Percentiles rank a stretch among this genome's conserved stretches.
phyloP scores from a whole-genome alignment of 2,113 vertebrate genomes.

The Athene cunicularia region DNA sequence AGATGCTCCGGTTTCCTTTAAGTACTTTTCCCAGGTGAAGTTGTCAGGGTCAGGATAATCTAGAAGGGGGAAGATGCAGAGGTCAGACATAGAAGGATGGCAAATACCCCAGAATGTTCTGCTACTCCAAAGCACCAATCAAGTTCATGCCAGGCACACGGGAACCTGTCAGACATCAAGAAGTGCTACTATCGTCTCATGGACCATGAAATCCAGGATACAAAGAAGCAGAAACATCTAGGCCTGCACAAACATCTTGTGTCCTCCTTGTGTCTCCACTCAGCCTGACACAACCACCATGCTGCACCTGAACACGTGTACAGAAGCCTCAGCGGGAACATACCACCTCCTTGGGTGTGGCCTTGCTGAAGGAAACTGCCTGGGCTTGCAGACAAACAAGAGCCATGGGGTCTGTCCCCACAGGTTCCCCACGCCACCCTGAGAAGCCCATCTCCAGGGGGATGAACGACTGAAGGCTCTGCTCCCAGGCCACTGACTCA shows the following conservation, averaged over 20 bases:
- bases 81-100: neutral
- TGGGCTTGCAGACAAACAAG: neutral
- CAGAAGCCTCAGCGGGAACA: neutral
- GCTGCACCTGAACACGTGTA: neutral
- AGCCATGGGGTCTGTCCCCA: neutral
- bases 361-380: neutral
- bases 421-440: neutral
- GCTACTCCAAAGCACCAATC: neutral
- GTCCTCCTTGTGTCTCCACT: neutral
- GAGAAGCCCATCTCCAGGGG: neutral
- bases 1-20: slow-evolving; percentile 89
- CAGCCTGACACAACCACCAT: neutral
- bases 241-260: neutral
- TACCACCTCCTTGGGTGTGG: neutral
- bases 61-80: slow-evolving; percentile 48
- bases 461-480: neutral
- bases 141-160: neutral
- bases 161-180: neutral
- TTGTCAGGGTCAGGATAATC: slow-evolving; percentile 91
- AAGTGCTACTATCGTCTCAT: neutral
- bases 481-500: slow-evolving; percentile 53
- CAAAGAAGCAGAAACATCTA: neutral
- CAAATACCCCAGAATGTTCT: neutral
- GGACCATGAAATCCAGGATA: neutral
- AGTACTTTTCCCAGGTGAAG: slow-evolving; percentile 93